Conservation (phyloP, 2,888 invertebrate species). For the Nomada ferruginata region DNA sequence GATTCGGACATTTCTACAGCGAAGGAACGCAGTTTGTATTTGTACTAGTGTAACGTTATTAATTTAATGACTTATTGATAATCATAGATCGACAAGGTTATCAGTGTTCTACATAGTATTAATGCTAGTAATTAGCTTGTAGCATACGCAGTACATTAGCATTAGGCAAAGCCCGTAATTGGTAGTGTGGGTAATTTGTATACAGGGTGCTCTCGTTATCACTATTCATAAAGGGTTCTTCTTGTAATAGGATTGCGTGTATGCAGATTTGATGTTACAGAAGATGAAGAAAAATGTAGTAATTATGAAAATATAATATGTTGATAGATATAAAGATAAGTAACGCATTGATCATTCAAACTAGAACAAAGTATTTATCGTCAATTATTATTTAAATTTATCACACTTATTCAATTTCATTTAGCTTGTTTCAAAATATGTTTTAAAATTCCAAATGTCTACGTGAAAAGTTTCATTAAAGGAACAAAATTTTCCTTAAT, state of each 20-base stretch:
- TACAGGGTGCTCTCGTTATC: slow-evolving; percentile 19
- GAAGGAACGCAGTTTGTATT: background rate
- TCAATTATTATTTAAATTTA: too few relatives aligned
- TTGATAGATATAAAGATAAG: too few relatives aligned
- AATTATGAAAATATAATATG: background rate
- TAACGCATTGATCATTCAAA: too few relatives aligned
- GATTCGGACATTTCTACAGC: background rate
- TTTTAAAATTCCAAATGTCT: too few relatives aligned
- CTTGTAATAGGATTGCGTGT: background rate
- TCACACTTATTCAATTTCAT: too few relatives aligned
- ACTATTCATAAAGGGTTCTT: slow-evolving; percentile 3
- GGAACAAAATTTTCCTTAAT: too few relatives aligned
- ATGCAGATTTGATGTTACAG: background rate
- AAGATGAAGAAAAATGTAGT: background rate
- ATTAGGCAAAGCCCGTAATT: slow-evolving; percentile 32
- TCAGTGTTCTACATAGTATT: slow-evolving; percentile 2
- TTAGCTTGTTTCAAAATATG: too few relatives aligned
- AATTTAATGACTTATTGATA: slow-evolving; percentile 8
- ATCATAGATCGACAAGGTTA: slow-evolving; percentile 24
- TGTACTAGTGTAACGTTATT: background rate
- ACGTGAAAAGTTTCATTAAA: too few relatives aligned
- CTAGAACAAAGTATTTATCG: too few relatives aligned
- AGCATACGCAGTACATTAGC: slow-evolving; percentile 32
- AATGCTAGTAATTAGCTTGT: slow-evolving; percentile 35
- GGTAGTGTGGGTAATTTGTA: slow-evolving; percentile 17